A percentile compares a stretch with the other conserved stretches of the same genome.
Evolutionary conservation across 2,888 invertebrate species (phyloP).

Genomic region (Standfussiana lucernea): DNA sequence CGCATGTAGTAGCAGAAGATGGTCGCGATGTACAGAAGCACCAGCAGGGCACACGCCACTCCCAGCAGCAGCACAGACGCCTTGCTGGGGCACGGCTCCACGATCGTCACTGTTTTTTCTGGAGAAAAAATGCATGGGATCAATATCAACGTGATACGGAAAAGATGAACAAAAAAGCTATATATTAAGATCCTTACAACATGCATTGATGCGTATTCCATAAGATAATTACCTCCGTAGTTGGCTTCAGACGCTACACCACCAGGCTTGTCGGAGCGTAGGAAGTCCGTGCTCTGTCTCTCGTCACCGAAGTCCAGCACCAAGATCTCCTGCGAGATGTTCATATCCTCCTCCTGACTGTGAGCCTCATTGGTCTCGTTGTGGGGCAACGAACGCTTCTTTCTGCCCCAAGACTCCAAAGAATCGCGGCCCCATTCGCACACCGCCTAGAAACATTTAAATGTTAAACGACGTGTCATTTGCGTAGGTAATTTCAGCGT

Average conservation of each 20-base stretch:
- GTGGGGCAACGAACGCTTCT: conserved; percentile 93
- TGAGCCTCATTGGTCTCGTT: conserved; percentile 92
- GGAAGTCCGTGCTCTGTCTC: conserved; percentile 94
- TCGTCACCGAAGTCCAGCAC: conserved; percentile 98
- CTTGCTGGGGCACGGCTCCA: conserved; percentile 97
- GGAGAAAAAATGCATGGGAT: conserved; percentile 74
- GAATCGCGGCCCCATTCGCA: conserved; percentile 98
- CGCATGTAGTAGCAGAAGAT: conserved; percentile 98
- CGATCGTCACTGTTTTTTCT: conserved; percentile 97
- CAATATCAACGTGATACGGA: neutral
- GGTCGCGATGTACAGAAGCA: conserved; percentile 97
- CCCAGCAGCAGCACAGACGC: conserved; percentile 97
- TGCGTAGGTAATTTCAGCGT: conserved; percentile 61
- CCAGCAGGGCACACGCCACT: conserved; percentile 97
- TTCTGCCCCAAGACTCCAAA: conserved; percentile 97
- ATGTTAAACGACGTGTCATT: conserved; percentile 65
- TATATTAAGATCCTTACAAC: neutral
- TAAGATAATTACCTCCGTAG: conserved; percentile 91
- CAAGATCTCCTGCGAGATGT: conserved; percentile 97
- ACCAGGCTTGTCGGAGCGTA: conserved; percentile 94
- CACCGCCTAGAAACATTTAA: conserved; percentile 92
- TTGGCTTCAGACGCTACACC: conserved; percentile 91
- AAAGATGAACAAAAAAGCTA: neutral
- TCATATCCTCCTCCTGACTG: conserved; percentile 95
- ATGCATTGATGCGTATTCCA: neutral